Evolutionary conservation across 2,113 vertebrate genomes (phyloP).

Genomic region (Ictalurus furcatus): DNA sequence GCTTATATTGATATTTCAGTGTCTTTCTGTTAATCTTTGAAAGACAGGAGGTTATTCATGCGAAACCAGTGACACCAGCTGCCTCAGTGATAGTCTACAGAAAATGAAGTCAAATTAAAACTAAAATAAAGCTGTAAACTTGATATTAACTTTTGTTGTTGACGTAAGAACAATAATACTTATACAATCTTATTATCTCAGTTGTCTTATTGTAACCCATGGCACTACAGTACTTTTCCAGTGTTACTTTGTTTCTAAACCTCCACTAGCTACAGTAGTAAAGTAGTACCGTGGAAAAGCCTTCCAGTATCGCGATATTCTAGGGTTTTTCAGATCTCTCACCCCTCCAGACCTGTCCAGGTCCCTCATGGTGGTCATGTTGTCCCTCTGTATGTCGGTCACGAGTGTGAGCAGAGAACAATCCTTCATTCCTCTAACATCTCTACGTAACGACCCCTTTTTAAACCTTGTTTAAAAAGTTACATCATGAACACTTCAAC

Average conservation of each 20-base stretch:
- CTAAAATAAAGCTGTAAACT: background rate
- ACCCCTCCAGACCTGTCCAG: slow-evolving; percentile 11
- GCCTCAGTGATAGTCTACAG: background rate
- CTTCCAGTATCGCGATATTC: background rate
- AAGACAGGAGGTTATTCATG: background rate
- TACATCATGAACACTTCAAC: background rate
- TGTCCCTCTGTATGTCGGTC: background rate
- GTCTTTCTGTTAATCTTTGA: background rate
- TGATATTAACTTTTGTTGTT: background rate
- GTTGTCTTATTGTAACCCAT: background rate
- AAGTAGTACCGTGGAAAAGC: background rate
- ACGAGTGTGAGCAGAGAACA: background rate
- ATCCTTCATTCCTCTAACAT: background rate
- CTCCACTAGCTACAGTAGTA: background rate
- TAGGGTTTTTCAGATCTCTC: background rate
- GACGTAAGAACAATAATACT: background rate
- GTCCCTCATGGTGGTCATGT: background rate
- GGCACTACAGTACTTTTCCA: background rate
- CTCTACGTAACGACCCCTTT: background rate
- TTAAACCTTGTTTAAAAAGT: too few species aligned
- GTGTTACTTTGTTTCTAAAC: background rate
- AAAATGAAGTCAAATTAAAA: background rate
- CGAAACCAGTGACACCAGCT: background rate
- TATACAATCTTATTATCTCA: background rate
- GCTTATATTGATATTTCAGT: background rate